A percentile compares a stretch with the other conserved stretches of the same genome.
Evolutionary conservation across 2,797 vertebrate genomes (phyloP).

Genomic region (Tolypeutes matacus): DNA sequence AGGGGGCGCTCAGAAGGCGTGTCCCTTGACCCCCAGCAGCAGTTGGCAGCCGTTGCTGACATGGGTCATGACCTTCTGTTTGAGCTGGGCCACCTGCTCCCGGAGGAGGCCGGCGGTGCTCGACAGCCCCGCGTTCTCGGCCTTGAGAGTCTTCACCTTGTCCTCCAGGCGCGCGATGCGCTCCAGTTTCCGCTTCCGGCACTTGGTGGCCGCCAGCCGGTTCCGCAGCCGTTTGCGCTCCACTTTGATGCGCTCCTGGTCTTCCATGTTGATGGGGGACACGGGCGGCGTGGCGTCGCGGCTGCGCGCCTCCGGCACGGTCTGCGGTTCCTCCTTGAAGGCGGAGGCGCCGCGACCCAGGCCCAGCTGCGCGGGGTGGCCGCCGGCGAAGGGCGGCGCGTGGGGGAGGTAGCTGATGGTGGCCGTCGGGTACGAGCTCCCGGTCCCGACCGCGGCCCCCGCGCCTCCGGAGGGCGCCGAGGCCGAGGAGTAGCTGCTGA

Average conservation of each 20-base stretch:
- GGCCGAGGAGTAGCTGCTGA: conserved; percentile 92
- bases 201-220: conserved; percentile 96
- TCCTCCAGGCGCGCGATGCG: conserved; percentile 96
- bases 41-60: conserved; percentile 96
- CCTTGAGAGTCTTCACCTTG: conserved; percentile 94
- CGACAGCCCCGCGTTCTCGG: conserved; percentile 94
- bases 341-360: conserved; percentile 77
- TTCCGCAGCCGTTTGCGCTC: conserved; percentile 95
- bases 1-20: conserved; percentile 83
- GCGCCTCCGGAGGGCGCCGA: conserved; percentile 83
- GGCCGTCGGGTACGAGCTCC: conserved; percentile 92
- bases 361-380: conserved; percentile 77
- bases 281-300: conserved; percentile 93
- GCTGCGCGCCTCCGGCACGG: conserved; percentile 94
- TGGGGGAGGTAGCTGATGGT: conserved; percentile 96
- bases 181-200: conserved; percentile 95
- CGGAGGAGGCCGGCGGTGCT: conserved; percentile 93
- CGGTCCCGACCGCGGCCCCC: conserved; percentile 86
- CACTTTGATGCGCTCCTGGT: conserved; percentile 95
- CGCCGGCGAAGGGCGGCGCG: conserved; percentile 81
- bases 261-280: conserved; percentile 95
- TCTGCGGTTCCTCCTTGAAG: conserved; percentile 96
- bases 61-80: conserved; percentile 95
- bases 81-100: conserved; percentile 95
- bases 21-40: conserved; percentile 94